A percentile compares a stretch with the other conserved stretches of the same genome.
Evolutionary conservation across 23 tunicate species (phyloP).

Genomic region (Trididemnum miniatum): DNA sequence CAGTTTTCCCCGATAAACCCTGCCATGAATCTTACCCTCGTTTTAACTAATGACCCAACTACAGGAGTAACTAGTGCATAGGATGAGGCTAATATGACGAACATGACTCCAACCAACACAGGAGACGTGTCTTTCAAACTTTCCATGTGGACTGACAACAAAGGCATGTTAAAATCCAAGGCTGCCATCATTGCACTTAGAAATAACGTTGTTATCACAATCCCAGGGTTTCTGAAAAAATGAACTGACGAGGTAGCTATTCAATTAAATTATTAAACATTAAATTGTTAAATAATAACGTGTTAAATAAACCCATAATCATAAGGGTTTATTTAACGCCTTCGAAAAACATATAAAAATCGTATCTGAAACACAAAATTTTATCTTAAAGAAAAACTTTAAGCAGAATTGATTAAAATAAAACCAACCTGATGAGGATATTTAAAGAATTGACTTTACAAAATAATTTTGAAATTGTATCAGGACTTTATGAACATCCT

Average conservation of each 20-base stretch:
- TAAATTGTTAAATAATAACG: too few relatives aligned
- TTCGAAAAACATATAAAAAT: too few relatives aligned
- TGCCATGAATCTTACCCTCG: neutral
- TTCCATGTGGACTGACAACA: conserved; percentile 38
- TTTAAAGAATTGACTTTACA: too few relatives aligned
- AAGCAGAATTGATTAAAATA: too few relatives aligned
- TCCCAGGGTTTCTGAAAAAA: neutral
- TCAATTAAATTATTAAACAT: too few relatives aligned
- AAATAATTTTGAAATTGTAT: too few relatives aligned
- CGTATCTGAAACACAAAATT: too few relatives aligned
- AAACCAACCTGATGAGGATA: too few relatives aligned
- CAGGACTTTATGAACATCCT: too few relatives aligned
- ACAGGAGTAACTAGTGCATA: conserved; percentile 19
- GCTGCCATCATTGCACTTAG: conserved; percentile 54
- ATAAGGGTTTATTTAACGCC: too few relatives aligned
- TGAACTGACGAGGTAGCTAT: too few relatives aligned
- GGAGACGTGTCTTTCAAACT: conserved; percentile 18
- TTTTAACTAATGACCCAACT: neutral
- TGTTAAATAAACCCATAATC: too few relatives aligned
- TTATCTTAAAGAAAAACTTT: neutral
- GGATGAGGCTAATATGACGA: conserved; percentile 45
- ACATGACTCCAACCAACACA: conserved; percentile 57
- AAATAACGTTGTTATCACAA: conserved; percentile 1
- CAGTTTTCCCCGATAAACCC: neutral
- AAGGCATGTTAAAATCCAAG: conserved; percentile 72